phyloP scores from a whole-genome alignment of 2,888 invertebrate genomes.

The Lithosia quadra region DNA sequence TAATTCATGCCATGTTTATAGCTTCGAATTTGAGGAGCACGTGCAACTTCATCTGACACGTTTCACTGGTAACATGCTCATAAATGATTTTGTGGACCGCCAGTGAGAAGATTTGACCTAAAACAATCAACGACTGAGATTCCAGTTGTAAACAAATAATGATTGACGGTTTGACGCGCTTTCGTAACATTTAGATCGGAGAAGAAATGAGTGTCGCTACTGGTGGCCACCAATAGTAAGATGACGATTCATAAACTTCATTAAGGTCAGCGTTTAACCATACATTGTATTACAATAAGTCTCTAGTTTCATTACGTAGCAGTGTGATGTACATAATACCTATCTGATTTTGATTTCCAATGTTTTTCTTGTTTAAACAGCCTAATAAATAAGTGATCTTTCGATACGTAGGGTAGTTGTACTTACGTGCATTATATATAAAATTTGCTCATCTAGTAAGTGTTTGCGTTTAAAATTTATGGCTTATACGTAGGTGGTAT shows the following conservation, averaged over 20 bases:
- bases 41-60: slow-evolving; percentile 35
- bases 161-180: slow-evolving; percentile 25
- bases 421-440: slow-evolving; percentile 1
- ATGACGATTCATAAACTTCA: not conserved
- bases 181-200: slow-evolving; percentile 28
- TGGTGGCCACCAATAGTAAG: not conserved
- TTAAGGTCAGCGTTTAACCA: not conserved
- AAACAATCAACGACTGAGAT: slow-evolving; percentile 33
- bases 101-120: slow-evolving; percentile 44
- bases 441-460: not conserved
- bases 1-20: slow-evolving; percentile 32
- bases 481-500: not conserved
- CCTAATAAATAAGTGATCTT: not conserved
- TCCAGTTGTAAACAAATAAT: slow-evolving; percentile 24
- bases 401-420: not conserved
- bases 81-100: slow-evolving; percentile 6
- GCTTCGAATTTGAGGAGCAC: slow-evolving; percentile 24
- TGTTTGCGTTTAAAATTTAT: slow-evolving; percentile 5
- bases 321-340: not conserved
- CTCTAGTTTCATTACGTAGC: not conserved
- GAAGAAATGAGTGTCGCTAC: slow-evolving; percentile 23
- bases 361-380: not conserved
- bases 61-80: slow-evolving; percentile 24
- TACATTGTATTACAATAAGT: not conserved
- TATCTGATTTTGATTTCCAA: not conserved